Conservation (phyloP, 1,140 invertebrate species). For the Hyposmocoma kahamanoa region DNA sequence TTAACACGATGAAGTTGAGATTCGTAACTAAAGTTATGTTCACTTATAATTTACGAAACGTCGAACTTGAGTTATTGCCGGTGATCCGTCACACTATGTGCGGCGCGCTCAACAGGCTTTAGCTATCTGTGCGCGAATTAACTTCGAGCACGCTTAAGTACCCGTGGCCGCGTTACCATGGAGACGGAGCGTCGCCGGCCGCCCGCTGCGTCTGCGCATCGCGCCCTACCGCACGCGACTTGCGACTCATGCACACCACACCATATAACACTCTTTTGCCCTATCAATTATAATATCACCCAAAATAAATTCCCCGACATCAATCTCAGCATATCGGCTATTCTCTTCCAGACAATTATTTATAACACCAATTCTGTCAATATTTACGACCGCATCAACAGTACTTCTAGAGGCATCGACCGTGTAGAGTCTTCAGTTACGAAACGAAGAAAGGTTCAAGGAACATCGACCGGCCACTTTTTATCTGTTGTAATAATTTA, state of each 20-base stretch:
- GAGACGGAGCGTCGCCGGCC: slow-evolving; percentile 54
- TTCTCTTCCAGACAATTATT: not conserved
- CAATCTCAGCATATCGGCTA: not conserved
- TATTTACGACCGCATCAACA: not conserved
- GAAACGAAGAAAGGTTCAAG: slow-evolving; percentile 60
- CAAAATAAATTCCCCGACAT: too few relatives aligned
- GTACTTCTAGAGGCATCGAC: slow-evolving; percentile 4
- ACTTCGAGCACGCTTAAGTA: slow-evolving; percentile 44
- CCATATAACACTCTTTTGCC: not conserved
- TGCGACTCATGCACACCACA: not conserved
- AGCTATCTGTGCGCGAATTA: slow-evolving; percentile 44
- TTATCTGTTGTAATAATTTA: slow-evolving; percentile 69
- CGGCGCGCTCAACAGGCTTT: slow-evolving; percentile 57
- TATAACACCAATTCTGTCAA: not conserved
- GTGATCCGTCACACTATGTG: slow-evolving; percentile 61
- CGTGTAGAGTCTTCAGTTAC: slow-evolving; percentile 44
- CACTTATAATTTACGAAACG: slow-evolving; percentile 70
- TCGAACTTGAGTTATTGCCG: slow-evolving; percentile 48
- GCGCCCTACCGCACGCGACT: slow-evolving; percentile 3
- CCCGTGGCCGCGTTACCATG: slow-evolving; percentile 40
- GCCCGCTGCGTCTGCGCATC: slow-evolving; percentile 22
- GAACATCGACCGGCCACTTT: slow-evolving; percentile 49
- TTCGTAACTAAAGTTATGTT: slow-evolving; percentile 59
- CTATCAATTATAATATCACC: too few relatives aligned
- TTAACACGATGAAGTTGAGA: slow-evolving; percentile 54